These are phyloP conservation scores for Ormia ochracea DNA, from an alignment of 2,888 invertebrate genomes.

Conservation along the genomic window DNA sequence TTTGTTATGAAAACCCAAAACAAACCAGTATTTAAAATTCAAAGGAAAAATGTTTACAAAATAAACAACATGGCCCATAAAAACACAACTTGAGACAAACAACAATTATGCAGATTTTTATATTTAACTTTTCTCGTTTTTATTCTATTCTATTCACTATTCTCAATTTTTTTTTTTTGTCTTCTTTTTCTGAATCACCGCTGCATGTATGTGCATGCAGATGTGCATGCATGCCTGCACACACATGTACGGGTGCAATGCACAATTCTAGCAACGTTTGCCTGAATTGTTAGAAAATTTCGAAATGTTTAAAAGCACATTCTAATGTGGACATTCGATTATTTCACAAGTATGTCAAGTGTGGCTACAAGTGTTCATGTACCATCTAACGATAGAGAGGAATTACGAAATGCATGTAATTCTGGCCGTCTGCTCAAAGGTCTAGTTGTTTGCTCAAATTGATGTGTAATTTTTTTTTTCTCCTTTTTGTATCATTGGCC, in stretches of 20 bases:
- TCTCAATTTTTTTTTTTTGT: not conserved
- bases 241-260: conserved; percentile 31
- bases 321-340: conserved; percentile 40
- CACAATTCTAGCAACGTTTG: conserved; percentile 29
- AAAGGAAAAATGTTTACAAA: not conserved
- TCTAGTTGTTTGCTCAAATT: not conserved
- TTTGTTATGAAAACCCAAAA: conserved; percentile 8
- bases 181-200: conserved; percentile 24
- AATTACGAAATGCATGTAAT: conserved; percentile 1
- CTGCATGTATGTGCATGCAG: too few relatives aligned
- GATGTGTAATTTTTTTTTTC: not conserved
- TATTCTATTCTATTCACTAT: not conserved
- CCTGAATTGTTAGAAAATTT: conserved; percentile 40
- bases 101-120: conserved; percentile 63
- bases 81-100: conserved; percentile 59
- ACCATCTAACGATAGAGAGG: conserved; percentile 20
- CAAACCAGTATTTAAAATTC: conserved; percentile 11
- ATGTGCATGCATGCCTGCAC: too few relatives aligned
- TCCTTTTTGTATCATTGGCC: conserved; percentile 21
- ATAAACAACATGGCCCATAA: conserved; percentile 52
- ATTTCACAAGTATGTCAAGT: conserved; percentile 45
- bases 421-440: not conserved
- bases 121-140: conserved; percentile 38
- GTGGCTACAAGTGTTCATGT: conserved; percentile 16
- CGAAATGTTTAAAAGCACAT: conserved; percentile 29